phyloP scores from a whole-genome alignment of 2,113 vertebrate genomes.

The Raja brachyura region DNA sequence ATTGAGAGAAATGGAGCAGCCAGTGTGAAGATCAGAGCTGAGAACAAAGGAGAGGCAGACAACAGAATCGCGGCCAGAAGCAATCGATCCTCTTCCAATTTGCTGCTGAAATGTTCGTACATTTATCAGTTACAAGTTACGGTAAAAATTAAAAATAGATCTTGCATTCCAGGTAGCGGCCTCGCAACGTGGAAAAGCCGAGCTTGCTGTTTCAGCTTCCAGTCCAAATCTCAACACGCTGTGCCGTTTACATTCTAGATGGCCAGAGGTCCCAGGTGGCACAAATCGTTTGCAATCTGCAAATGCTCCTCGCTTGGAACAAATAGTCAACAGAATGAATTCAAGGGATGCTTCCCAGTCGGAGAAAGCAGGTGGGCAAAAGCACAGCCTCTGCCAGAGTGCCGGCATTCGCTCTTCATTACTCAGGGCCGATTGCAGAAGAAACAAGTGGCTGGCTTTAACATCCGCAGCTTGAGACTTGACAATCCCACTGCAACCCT shows the following conservation, averaged over 20 bases:
- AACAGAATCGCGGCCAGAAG: not conserved
- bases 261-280: not conserved
- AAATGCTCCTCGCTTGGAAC: not conserved
- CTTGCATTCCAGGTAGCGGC: not conserved
- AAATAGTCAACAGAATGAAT: not conserved
- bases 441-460: not conserved
- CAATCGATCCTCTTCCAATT: not conserved
- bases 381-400: not conserved
- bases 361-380: not conserved
- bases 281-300: not conserved
- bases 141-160: not conserved
- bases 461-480: not conserved
- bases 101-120: not conserved
- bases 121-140: not conserved
- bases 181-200: not conserved
- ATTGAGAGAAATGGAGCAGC: not conserved
- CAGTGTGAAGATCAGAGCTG: not conserved
- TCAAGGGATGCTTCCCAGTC: not conserved
- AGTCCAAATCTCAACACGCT: not conserved
- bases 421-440: not conserved
- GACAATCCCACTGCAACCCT: no score
- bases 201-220: not conserved
- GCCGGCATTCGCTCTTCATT: not conserved
- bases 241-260: not conserved
- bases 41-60: not conserved